These are phyloP conservation scores for Eciton burchellii DNA, from an alignment of 1,140 invertebrate genomes.

Conservation along the genomic window DNA sequence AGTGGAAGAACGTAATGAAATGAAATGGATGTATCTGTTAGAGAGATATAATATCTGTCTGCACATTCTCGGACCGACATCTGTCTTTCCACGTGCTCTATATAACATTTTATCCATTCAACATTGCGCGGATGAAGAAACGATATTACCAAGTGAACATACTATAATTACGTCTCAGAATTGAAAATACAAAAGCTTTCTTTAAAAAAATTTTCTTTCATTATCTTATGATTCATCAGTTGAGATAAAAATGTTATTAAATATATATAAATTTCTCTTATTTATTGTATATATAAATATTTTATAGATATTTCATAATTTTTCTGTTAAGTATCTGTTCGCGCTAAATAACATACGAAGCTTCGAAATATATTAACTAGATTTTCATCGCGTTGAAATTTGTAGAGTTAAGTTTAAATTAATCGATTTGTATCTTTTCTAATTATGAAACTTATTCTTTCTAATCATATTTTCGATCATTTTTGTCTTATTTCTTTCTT, in stretches of 20 bases:
- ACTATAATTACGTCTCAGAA: neutral
- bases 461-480: too few species aligned
- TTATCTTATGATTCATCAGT: neutral
- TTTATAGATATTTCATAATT: neutral
- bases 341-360: neutral
- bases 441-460: too few species aligned
- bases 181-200: neutral
- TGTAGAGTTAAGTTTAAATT: too few species aligned
- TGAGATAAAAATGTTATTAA: neutral
- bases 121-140: slow-evolving; percentile 43
- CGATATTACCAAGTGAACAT: neutral
- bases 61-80: slow-evolving; percentile 80
- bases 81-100: slow-evolving; percentile 71
- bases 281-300: neutral
- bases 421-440: too few species aligned
- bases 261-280: neutral
- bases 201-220: neutral
- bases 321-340: neutral
- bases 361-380: neutral
- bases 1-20: slow-evolving; percentile 68
- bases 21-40: slow-evolving; percentile 79
- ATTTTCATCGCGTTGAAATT: too few species aligned
- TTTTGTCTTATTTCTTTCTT: too few species aligned
- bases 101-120: slow-evolving; percentile 82
- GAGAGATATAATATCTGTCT: slow-evolving; percentile 77